These are phyloP conservation scores for Galaxea fascicularis DNA, from an alignment of 92 coral and sea anemone genomes.

Conservation along the genomic window DNA sequence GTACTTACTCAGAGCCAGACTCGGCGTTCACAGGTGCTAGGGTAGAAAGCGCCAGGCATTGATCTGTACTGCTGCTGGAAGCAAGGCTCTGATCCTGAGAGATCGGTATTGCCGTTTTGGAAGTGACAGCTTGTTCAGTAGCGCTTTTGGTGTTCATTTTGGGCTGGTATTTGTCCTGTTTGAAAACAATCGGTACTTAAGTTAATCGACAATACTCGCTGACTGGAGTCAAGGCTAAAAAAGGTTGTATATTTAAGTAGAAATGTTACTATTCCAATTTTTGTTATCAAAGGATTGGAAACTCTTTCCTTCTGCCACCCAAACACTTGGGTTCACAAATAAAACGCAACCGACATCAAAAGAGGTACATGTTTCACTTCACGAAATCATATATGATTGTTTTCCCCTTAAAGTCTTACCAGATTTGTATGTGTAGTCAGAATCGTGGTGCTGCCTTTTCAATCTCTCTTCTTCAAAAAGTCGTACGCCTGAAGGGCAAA, in stretches of 20 bases:
- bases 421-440: not conserved
- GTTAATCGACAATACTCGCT: not conserved
- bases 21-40: not conserved
- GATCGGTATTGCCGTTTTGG: not conserved
- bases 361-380: not conserved
- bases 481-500: not conserved
- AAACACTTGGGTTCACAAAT: too few relatives aligned
- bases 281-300: not conserved
- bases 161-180: not conserved
- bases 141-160: constrained; percentile 15
- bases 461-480: not conserved
- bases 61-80: not conserved
- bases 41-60: not conserved
- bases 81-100: not conserved
- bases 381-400: not conserved
- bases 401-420: not conserved
- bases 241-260: not conserved
- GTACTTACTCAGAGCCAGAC: constrained; percentile 1
- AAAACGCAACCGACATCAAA: not conserved
- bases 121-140: not conserved
- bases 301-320: too few relatives aligned
- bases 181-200: not conserved
- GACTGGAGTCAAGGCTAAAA: not conserved
- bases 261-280: not conserved
- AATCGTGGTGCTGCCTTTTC: not conserved